Evolutionary conservation across 92 coral and sea anemone species (phyloP), one percentile per base, ranked within the genome.

Genomic region (Paragorgia papillata): DNA sequence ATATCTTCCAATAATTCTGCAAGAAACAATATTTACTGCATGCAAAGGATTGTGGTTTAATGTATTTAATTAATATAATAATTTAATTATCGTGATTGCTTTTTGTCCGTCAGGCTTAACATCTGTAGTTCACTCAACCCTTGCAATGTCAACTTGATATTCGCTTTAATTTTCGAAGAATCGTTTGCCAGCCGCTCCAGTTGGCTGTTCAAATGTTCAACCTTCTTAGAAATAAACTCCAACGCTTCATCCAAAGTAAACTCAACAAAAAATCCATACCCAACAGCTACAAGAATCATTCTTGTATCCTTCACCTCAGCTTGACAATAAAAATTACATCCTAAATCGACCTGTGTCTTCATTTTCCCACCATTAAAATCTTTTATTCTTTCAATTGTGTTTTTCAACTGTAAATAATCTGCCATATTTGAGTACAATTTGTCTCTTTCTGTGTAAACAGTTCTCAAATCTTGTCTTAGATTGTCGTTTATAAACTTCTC

Each of bases 201-300:
- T 34, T 90, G 82, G 25, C 59, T 63, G 0, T 82, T 86, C 85
- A 95, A 60, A 41, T 89, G 86, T 22, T 50, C 58, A 68, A 90
- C 86, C 66, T 95, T 95, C 82, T 89, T 91, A 76, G 86, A 89
- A 56, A 95, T 79, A 62, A 95, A 95, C 19, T 57, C 49, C 39
- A 88, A 62, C 0, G 99, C 99, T 60, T 95, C 97, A 26, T 90
- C 92, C 81, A 95, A 80, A 28, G 97, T 95, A 44, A 95, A 91
- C 66, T 95, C 97, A 48, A 95, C 96, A 77, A 57, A 95, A 82
- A 95, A 95, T 64, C 99, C 99, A 83, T 64, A 91, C 21, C 99
- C 99, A 20, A 95, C 99, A 28, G 90, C 86, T 2, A 95, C 97
- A 54, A 82, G 82, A 55, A 95, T 87, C 83, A 86, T 95, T 20